These are phyloP conservation scores for Acheta domesticus DNA, from an alignment of 2,888 invertebrate species.

Conservation along the genomic window DNA sequence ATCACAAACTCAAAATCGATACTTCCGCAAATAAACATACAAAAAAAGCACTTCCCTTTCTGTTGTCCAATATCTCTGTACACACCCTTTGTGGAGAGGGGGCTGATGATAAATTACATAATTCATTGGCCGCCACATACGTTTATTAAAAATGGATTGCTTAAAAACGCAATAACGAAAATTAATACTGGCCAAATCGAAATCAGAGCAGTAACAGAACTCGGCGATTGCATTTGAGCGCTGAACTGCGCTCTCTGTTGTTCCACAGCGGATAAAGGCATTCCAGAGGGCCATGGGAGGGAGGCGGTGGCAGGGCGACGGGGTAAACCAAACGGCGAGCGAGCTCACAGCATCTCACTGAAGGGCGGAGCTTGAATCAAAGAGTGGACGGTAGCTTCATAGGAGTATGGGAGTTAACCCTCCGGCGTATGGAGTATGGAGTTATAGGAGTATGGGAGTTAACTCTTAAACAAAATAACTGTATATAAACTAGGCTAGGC, in stretches of 20 bases:
- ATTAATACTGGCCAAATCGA: conserved; percentile 1
- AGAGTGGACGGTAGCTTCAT: no score
- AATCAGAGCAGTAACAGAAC: conserved; percentile 2
- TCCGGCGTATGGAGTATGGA: no score
- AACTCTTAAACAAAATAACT: no score
- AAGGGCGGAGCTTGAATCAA: no score
- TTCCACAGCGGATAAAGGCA: background rate
- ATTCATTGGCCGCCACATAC: conserved; percentile 18
- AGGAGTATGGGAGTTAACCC: no score
- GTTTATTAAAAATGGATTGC: conserved; percentile 18
- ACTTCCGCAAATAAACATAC: background rate
- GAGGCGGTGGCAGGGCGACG: no score
- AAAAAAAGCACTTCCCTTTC: background rate
- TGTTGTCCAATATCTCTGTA: background rate
- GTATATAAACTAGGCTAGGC: no score
- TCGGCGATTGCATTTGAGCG: background rate
- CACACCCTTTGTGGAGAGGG: background rate
- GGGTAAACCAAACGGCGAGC: no score
- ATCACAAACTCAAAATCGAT: background rate
- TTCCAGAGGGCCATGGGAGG: background rate
- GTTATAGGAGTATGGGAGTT: no score
- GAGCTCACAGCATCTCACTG: no score
- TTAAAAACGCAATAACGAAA: conserved; percentile 9
- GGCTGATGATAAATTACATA: conserved; percentile 1
- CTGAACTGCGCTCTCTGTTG: background rate